Conservation (phyloP, 2,113 vertebrate species). For the Sakesphorus luctuosus region DNA sequence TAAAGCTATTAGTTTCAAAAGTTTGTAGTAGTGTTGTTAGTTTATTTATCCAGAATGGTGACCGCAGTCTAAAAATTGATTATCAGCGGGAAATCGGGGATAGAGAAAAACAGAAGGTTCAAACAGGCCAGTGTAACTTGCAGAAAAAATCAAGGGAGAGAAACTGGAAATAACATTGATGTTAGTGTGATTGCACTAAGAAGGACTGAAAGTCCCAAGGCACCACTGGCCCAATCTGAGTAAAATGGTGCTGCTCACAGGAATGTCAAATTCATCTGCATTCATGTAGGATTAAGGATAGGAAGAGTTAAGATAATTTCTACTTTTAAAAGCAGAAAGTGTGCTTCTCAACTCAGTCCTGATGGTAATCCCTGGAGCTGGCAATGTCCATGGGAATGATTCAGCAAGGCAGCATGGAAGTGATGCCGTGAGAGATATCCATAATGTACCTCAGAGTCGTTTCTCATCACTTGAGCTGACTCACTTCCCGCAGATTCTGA, state of each 20-base stretch:
- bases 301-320: not conserved
- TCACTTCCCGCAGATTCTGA: accelerated
- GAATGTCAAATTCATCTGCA: not conserved
- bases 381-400: not conserved
- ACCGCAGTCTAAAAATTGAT: not conserved
- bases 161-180: accelerated
- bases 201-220: not conserved
- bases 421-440: not conserved
- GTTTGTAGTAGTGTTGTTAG: not conserved
- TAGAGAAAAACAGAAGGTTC: not conserved
- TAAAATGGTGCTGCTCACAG: not conserved
- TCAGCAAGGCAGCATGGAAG: not conserved
- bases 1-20: not conserved
- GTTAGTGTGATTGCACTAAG: not conserved
- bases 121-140: not conserved
- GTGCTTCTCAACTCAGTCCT: not conserved
- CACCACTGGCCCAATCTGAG: not conserved
- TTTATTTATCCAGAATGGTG: not conserved
- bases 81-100: not conserved
- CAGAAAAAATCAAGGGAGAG: not conserved
- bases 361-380: not conserved
- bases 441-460: not conserved
- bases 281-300: not conserved
- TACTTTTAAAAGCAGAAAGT: not conserved
- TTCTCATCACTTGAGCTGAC: not conserved